A percentile compares a stretch with the other conserved stretches of the same genome.
Conservation (phyloP, 2,797 vertebrate genomes). For the Acipenser ruthenus region DNA sequence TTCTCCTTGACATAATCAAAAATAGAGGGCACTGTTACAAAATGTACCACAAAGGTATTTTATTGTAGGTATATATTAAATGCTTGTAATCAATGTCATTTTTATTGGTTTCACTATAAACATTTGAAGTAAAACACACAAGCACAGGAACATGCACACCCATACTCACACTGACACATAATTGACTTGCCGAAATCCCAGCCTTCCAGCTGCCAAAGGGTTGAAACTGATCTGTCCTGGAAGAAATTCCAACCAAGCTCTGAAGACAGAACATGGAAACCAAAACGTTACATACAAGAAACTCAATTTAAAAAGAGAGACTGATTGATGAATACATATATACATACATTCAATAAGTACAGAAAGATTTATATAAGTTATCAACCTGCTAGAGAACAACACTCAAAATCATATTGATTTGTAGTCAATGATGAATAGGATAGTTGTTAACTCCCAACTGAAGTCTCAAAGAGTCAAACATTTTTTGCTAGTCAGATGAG, state of each 20-base stretch:
- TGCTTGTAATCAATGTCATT: no score
- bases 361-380: no score
- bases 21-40: background rate
- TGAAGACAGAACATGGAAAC: constrained; percentile 5
- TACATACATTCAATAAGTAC: background rate
- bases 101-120: no score
- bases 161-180: constrained; percentile 10
- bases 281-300: background rate
- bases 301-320: background rate
- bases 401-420: no score
- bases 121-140: background rate
- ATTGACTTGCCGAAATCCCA: constrained; percentile 8
- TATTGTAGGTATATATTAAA: no score
- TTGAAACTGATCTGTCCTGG: constrained; percentile 7
- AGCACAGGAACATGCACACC: background rate
- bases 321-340: background rate
- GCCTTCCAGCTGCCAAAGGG: constrained; percentile 15
- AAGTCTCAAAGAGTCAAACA: no score
- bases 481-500: no score
- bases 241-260: constrained; percentile 16
- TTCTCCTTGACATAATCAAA: constrained; percentile 46
- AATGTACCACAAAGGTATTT: background rate
- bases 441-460: no score
- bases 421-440: no score
- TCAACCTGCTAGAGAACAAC: no score